Evolutionary conservation across 2,113 vertebrate species (phyloP).

Genomic region (Tricholaema leucomelas): DNA sequence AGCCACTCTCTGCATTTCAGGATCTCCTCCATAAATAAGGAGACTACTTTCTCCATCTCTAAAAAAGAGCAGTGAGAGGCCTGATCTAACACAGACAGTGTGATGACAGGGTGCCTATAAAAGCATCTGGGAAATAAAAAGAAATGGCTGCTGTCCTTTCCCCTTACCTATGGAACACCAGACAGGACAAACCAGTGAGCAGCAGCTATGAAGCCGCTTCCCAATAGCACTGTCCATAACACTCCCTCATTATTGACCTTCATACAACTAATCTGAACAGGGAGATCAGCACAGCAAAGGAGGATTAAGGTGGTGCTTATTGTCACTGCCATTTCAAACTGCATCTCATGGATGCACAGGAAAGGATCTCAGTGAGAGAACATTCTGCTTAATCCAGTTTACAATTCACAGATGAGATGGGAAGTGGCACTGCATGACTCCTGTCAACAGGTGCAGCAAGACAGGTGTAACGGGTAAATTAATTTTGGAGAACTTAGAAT

Average conservation of each 20-base stretch:
- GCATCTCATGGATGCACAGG: neutral
- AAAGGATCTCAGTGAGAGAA: neutral
- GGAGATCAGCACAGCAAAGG: neutral
- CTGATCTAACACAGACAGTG: neutral
- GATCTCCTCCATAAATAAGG: neutral
- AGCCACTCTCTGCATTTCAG: neutral
- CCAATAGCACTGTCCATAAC: neutral
- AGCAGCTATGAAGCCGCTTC: neutral
- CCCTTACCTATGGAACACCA: neutral
- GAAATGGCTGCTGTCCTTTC: neutral
- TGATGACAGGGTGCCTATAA: neutral
- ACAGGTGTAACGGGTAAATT: neutral
- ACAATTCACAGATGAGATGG: neutral
- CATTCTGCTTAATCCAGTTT: conserved; percentile 9
- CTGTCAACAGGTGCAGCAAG: neutral
- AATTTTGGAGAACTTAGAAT: neutral
- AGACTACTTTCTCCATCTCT: neutral
- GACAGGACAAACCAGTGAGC: neutral
- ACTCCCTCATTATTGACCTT: neutral
- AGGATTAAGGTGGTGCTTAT: neutral
- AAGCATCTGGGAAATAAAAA: neutral
- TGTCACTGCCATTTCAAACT: neutral
- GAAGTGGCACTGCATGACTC: neutral
- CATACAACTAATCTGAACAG: neutral
- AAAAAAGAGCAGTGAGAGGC: neutral